These are phyloP conservation scores for Xestia xanthographa DNA, from an alignment of 2,888 invertebrate species.

Conservation along the genomic window DNA sequence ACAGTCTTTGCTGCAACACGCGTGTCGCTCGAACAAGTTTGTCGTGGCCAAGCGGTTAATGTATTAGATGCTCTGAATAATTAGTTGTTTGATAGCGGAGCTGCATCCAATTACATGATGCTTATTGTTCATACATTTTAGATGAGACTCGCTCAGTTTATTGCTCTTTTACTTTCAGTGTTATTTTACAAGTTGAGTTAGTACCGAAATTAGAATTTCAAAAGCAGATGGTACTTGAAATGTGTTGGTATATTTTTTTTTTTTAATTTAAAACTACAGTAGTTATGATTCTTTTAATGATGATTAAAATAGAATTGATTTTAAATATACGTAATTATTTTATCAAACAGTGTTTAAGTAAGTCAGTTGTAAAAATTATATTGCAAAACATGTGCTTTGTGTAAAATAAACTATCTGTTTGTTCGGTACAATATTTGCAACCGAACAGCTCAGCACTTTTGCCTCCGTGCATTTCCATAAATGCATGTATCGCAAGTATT, in stretches of 20 bases:
- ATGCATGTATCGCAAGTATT: no score
- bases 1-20: background rate
- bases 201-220: constrained; percentile 27
- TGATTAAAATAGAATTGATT: background rate
- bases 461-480: no score
- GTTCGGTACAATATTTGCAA: no score
- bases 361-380: background rate
- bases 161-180: constrained; percentile 37
- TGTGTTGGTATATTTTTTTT: background rate
- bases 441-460: no score
- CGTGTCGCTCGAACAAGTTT: background rate
- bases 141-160: constrained; percentile 48
- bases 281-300: background rate
- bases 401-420: background rate
- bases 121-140: constrained; percentile 51
- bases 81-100: constrained; percentile 41
- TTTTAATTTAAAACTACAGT: background rate
- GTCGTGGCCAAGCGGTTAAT: background rate
- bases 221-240: constrained; percentile 28
- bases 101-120: constrained; percentile 55
- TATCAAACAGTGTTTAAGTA: background rate
- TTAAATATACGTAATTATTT: background rate
- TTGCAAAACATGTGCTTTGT: background rate
- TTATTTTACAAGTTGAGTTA: constrained; percentile 18
- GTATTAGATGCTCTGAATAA: constrained; percentile 49